Base-by-base conservation (phyloP, 2,113 vertebrate genomes). In the Eonycteris spelaea region DNA sequence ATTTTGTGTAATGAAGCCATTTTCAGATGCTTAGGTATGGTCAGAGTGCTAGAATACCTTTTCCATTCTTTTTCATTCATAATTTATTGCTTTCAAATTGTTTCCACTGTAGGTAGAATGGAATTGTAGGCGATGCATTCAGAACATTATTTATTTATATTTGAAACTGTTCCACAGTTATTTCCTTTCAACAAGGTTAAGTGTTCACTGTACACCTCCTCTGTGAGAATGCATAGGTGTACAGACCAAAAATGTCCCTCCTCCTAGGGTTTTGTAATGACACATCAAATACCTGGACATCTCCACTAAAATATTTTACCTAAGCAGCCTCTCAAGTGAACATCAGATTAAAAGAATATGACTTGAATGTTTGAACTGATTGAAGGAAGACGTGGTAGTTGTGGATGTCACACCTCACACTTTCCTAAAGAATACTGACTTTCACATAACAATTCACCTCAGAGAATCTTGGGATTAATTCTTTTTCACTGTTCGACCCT, bases 1-100 rank as follows among this genome's bases (percentile, higher is more conserved):
- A 70, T 79, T 73, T 70, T 79, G 35, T 96, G 11, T 91, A 63
- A 90, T 24, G 78, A 86, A 96, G 38, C 26, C 12, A 73, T 93
- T 93, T 91, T 30, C 22, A 82, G 26, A 30, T 93, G 28, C 63
- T 94, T 87, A 67, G 57, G 28, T 68, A 67, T 59, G 48, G 35
- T 78, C 35, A 51, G 35, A 78, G 38, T 61, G 35, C 43, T 94
- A 55, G 55, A 82, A 57, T 86, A 48, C 16, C 16, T 61, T 45
- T 57, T 80, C 61, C 21, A 14, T 33, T 95, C 71, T 26, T 92
- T 96, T 88, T 90, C 11, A 61, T 61, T 80, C 26, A 51, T 77
- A 35, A 84, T 84, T 53, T 85, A 3, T 68, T 93, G 43, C 70
- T 86, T 93, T 86, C 26, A 11, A 88, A 12, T 65, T 67, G 35